Evolutionary conservation across 2,797 vertebrate genomes (phyloP), one percentile per base, ranked within the genome.

Genomic region (Cercopithecus mitis): DNA sequence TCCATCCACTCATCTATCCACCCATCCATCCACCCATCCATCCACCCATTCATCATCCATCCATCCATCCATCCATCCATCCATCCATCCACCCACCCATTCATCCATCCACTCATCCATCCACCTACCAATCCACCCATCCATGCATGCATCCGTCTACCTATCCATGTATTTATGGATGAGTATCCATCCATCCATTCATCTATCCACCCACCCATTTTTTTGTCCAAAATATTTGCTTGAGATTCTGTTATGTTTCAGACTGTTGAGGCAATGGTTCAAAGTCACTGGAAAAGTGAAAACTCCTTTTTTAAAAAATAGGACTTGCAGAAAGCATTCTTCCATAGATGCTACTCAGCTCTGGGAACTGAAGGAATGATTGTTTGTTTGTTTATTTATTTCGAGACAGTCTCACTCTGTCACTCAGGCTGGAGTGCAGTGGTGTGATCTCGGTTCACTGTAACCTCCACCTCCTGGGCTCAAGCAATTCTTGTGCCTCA

Each of bases 221-320:
- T 13, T 73, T 50, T 15, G 58, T 52, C 27, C 50, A 79, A 50
- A 75, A 87, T 25, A 79, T 67, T 80, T 81, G 79, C 47, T 41
- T 70, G 90, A 88, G 87, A 52, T 8, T 76, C 8, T 30, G 33
- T 61, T 24, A 47, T 81, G 12, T 77, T 8, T 75, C 25, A 88
- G 39, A 43, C 50, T 96, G 9, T 77, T 67, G 76, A 91, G 52
- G 64, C 13, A 43, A 79, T n/a, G 15, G 27, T 83, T 94, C 30
- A 30, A 76, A 79, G 47, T 92, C 83, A 58, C 61, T 86, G 58
- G 36, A 73, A 72, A 70, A 90, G 58, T 84, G 11, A 88, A 80
- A 73, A 82, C 2, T 41, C 61, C 33, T 80, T 73, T 85, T 80
- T 15, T 11, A 7, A 94, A 41, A 84, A 96, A 47, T 14, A 50